Evolutionary conservation across 1,140 invertebrate genomes (phyloP), one percentile per base, ranked within the genome.

Genomic region (Heterodera carotae): DNA sequence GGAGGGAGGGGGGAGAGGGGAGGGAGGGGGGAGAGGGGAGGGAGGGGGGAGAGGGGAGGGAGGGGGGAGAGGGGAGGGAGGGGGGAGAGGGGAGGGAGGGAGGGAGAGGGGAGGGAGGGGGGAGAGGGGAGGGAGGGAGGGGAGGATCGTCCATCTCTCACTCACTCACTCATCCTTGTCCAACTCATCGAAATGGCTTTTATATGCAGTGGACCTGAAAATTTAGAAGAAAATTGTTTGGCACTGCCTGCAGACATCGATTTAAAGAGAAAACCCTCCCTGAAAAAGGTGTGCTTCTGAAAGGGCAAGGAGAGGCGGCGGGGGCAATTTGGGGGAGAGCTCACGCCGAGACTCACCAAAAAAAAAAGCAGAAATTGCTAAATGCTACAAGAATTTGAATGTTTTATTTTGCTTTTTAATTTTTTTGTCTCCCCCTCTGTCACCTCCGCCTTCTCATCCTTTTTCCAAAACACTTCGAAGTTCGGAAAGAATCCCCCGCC

Each of bases 181-280:
- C n/a, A 34, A 34, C 62, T 29, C 29, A 29, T 18, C 62, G 27
- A 66, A 66, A 66, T 66, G 62, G 29, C 62, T 66, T 66, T 66
- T 27, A 56, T 53, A 66, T 66, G 12, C 62, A 66, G 25, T 66
- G 62, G 33, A 34, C n/a, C 62, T 31, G 27, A 66, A 34, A 6
- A 66, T 66, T 66, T 66, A n/a, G 27, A n/a, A 10, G 48, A n/a
- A 56, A 56, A 56, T 66, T 66, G 62, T 66, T 18, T 12, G 25
- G 62, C 62, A 66, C 29, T 8, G n/a, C 62, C 62, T 18, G 29
- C 48, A 56, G 7, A 66, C 62, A 66, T 66, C 62, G 62, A 66
- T 66, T 66, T 27, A 34, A 34, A 29, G 48, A 18, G 48, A 22
- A 56, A 22, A 22, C 48, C 48, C n/a, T n/a, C n/a, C n/a, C n/a